These are phyloP conservation scores for Ypsolopha scabrella DNA, from an alignment of 2,888 invertebrate species.

Conservation along the genomic window DNA sequence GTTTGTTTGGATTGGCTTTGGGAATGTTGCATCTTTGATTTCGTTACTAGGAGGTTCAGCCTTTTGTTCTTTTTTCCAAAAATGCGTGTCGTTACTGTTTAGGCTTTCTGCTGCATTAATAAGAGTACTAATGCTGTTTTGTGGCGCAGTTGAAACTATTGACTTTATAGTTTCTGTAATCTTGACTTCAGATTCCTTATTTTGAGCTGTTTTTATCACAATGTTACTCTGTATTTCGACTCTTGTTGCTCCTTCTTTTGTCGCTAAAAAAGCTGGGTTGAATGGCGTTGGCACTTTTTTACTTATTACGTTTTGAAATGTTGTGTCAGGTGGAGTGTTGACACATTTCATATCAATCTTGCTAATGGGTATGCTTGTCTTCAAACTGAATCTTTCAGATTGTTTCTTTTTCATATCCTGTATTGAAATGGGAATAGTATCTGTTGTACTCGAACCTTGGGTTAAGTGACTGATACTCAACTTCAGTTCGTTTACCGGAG, in stretches of 20 bases:
- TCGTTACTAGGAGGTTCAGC: constrained; percentile 22
- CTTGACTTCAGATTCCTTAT: constrained; percentile 28
- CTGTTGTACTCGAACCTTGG: constrained; percentile 42
- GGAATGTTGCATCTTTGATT: constrained; percentile 19
- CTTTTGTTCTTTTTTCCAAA: constrained; percentile 36
- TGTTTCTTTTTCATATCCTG: constrained; percentile 32
- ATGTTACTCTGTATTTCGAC: constrained; percentile 59
- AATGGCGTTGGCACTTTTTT: constrained; percentile 22
- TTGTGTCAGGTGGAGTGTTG: constrained; percentile 27
- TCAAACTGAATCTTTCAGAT: constrained; percentile 49
- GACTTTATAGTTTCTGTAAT: constrained; percentile 7
- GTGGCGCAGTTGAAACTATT: constrained; percentile 10
- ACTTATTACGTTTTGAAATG: constrained; percentile 20
- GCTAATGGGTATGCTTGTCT: constrained; percentile 62
- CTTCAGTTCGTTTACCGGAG: constrained; percentile 27
- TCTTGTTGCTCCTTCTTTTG: constrained; percentile 16
- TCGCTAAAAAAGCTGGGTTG: constrained; percentile 25
- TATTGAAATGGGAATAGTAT: constrained; percentile 21
- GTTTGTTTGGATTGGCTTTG: constrained; percentile 13
- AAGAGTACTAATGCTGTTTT: constrained; percentile 36
- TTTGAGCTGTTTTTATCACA: constrained; percentile 40
- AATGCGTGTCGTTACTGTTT: constrained; percentile 38
- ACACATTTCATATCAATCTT: constrained; percentile 62
- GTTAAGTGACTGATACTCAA: constrained; percentile 42
- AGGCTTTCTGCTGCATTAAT: constrained; percentile 50